These are phyloP conservation scores for Leptopterna dolabrata DNA, from an alignment of 2,888 invertebrate species.

Conservation along the genomic window DNA sequence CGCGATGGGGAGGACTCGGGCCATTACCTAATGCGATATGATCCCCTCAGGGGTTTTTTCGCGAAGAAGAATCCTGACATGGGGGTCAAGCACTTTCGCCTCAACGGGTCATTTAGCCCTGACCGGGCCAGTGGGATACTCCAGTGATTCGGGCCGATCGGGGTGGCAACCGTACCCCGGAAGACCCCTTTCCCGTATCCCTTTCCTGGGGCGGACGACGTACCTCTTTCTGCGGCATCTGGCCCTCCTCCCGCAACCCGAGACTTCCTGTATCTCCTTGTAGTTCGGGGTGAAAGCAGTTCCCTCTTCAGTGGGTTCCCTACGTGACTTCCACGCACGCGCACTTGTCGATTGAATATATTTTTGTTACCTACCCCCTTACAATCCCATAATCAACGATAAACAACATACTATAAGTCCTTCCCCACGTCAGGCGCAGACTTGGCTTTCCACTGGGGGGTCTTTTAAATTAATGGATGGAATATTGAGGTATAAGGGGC, in stretches of 20 bases:
- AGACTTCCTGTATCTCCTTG: conserved; percentile 3
- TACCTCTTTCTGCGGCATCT: background rate
- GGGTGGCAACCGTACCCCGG: background rate
- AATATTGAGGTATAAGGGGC: too few species aligned
- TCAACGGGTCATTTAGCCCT: background rate
- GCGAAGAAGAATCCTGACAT: background rate
- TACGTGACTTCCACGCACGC: background rate
- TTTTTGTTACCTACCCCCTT: too few species aligned
- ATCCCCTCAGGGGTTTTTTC: too few species aligned
- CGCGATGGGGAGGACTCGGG: too few species aligned
- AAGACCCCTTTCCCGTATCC: too few species aligned
- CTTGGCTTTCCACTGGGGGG: too few species aligned
- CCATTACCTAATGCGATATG: too few species aligned
- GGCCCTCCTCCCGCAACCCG: background rate
- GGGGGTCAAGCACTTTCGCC: conserved; percentile 6
- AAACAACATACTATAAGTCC: too few species aligned
- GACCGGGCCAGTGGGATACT: background rate
- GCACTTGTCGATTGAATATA: background rate
- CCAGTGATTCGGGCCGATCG: background rate
- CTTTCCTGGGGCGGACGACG: background rate
- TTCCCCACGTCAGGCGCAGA: too few species aligned
- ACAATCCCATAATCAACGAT: too few species aligned
- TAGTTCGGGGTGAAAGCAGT: background rate
- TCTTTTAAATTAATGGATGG: too few species aligned
- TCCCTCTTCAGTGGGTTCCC: background rate